Evolutionary conservation across 2,797 vertebrate genomes (phyloP), one percentile per base, ranked within the genome.

Genomic region (Tenualosa thibaudeaui): DNA sequence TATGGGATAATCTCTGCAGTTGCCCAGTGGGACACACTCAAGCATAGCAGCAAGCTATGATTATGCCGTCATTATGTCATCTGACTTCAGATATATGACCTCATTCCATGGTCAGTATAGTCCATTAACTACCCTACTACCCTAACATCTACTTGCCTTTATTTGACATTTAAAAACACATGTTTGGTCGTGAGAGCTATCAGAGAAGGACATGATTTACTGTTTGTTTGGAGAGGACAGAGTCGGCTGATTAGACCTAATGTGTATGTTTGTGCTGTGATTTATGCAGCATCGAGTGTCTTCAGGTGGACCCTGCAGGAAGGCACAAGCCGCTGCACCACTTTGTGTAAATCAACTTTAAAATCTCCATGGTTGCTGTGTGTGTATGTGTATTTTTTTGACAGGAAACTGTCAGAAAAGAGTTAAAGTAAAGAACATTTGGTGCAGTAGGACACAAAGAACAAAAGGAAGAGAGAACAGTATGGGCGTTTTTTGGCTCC

Each of bases 181-280:
- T 37, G 8, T 71, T 71, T 71, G 65, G 65, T 17, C 5, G 10
- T 1, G 13, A 15, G 10, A 37, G 26, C 62, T 68, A 71, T 46
- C 37, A 46, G 71, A 78, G 68, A 75, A 37, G 15, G 31, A 40
- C 40, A 78, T 17, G 71, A 78, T 78, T 78, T 78, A 78, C 40
- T 22, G 71, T 78, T 78, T 78, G 71, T 46, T 43, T 78, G 71
- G 7, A 78, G 71, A 46, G 5, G 71, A 78, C 71, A 7, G 22
- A 46, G 71, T 3, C 17, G 37, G 15, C 71, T 78, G 22, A 78
- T 78, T 78, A 78, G 7, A 78, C 6, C 37, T 37, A 17, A 43
- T 7, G 40, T 78, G 71, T 19, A 17, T 17, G 1, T 17, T 7
- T 78, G 40, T 46, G 71, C 19, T 1, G 40, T 78, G 40, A 78